Conservation (phyloP, 2,888 invertebrate species). For the Tryphoninae sp. region DNA sequence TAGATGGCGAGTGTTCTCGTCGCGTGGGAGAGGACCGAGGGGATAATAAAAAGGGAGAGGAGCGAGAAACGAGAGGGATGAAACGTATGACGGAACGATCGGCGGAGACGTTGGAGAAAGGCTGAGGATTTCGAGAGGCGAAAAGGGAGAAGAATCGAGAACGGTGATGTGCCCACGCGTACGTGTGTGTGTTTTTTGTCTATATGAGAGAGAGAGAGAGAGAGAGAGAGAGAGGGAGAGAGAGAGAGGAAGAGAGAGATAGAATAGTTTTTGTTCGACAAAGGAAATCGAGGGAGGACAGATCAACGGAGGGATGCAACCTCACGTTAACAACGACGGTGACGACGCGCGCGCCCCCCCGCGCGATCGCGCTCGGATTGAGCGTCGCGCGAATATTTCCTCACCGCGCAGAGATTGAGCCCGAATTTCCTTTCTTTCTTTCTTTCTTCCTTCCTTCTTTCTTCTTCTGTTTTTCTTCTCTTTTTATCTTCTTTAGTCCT, state of each 20-base stretch:
- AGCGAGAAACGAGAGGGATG: slow-evolving; percentile 17
- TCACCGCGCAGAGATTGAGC: slow-evolving; percentile 31
- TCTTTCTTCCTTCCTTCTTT: neutral
- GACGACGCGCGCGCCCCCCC: no score
- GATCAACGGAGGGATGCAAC: slow-evolving; percentile 34
- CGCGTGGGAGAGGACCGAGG: slow-evolving; percentile 49
- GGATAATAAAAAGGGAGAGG: slow-evolving; percentile 47
- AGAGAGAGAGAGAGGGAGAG: slow-evolving; percentile 30
- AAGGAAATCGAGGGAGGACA: slow-evolving; percentile 38
- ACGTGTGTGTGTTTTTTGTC: no score
- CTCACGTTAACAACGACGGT: slow-evolving; percentile 35
- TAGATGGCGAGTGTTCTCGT: slow-evolving; percentile 30
- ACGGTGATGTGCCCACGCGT: slow-evolving; percentile 9
- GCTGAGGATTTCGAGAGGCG: slow-evolving; percentile 12
- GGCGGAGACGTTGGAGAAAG: slow-evolving; percentile 12
- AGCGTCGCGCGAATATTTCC: slow-evolving; percentile 23
- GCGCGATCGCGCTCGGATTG: neutral
- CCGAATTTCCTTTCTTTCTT: slow-evolving; percentile 33
- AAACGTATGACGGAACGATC: neutral
- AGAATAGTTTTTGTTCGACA: slow-evolving; percentile 31
- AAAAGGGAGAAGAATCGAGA: slow-evolving; percentile 27
- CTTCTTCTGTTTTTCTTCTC: neutral
- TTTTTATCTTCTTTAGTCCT: no score
- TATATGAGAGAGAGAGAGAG: slow-evolving; percentile 36
- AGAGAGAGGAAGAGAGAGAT: slow-evolving; percentile 9